Base-by-base conservation (phyloP, 2,888 invertebrate genomes). In the Microctonus hyperodae region DNA sequence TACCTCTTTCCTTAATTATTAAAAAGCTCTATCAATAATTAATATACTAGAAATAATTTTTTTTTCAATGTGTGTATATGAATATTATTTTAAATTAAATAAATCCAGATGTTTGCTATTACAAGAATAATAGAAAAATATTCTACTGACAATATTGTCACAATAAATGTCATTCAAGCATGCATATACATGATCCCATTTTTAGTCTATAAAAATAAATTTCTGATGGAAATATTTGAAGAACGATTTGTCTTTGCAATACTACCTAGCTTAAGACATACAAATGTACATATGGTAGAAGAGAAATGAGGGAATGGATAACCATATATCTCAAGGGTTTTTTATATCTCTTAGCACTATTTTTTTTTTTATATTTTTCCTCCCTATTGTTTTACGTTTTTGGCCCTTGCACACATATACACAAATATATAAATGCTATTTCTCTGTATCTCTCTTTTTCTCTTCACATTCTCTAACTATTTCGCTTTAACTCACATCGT, bases 181-280 rank as follows among this genome's bases (percentile, higher is more conserved):
- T 6, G 16, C 9, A 16, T 31, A 31, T 55, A 10, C 23, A n/a
- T 37, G 23, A n/a, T 4, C 6, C 23, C 20, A 13, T 59, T 37
- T 40, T 44, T n/a, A 59, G 13, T 44, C 59, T 59, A 44, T 44
- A 59, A 59, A 44, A 40, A n/a, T 44, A 28, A 59, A 33, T 28
- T 55, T 33, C n/a, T 55, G 13, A 16, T 16, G 10, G 9, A 55
- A 4, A 55, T 23, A 53, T 55, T 44, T 31, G 55, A 20, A n/a
- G 16, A 33, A 7, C n/a, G 20, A n/a, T 51, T 13, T 2, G 5
- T 22, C 23, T 25, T 0, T 0, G 25, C 10, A 51, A 22, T 23
- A 51, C 22, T 23, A 25, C 11, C 23, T 25, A 25, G 28, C 7
- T 23, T 59, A 16, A 31, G 7, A 13, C 16, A 40, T 23, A 58